A percentile compares a stretch with the other conserved stretches of the same genome.
phyloP scores from a whole-genome alignment of 2,888 invertebrate species.

The Caenorhabditis sinica region DNA sequence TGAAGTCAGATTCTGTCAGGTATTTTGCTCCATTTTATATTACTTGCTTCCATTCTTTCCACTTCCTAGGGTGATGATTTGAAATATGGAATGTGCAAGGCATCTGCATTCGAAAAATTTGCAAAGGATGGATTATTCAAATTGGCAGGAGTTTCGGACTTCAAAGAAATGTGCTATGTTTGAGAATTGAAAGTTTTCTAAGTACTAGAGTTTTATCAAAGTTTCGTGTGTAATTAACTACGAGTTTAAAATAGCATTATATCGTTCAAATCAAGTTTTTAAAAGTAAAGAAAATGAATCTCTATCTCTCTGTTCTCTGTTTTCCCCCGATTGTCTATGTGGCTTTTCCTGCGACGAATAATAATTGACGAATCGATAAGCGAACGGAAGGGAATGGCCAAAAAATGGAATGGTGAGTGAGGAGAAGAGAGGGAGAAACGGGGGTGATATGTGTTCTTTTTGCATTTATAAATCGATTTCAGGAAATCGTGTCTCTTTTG shows the following conservation, averaged over 20 bases:
- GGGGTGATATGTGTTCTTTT: slow-evolving; percentile 4
- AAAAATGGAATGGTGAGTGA: slow-evolving; percentile 35
- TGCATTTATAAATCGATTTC: slow-evolving; percentile 30
- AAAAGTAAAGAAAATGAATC: background rate
- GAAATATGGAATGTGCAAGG: slow-evolving; percentile 64
- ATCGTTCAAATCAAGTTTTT: background rate
- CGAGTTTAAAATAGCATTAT: slow-evolving; percentile 28
- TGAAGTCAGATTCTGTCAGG: slow-evolving; percentile 68
- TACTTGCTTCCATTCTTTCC: background rate
- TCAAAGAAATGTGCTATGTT: slow-evolving; percentile 55
- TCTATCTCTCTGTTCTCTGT: background rate
- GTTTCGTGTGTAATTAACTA: slow-evolving; percentile 16
- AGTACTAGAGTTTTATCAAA: background rate
- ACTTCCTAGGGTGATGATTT: slow-evolving; percentile 38
- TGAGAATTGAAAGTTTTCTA: slow-evolving; percentile 4
- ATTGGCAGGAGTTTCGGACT: slow-evolving; percentile 40
- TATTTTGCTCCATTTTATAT: background rate
- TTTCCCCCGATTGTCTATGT: slow-evolving; percentile 1
- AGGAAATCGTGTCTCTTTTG: background rate
- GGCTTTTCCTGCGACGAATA: slow-evolving; percentile 18
- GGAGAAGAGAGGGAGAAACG: background rate
- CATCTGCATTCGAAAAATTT: slow-evolving; percentile 58
- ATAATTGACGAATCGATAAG: slow-evolving; percentile 29
- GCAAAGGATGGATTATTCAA: slow-evolving; percentile 47
- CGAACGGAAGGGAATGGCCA: slow-evolving; percentile 3